Base-by-base conservation (phyloP, 2,797 vertebrate genomes). In the Danio tinwini region DNA sequence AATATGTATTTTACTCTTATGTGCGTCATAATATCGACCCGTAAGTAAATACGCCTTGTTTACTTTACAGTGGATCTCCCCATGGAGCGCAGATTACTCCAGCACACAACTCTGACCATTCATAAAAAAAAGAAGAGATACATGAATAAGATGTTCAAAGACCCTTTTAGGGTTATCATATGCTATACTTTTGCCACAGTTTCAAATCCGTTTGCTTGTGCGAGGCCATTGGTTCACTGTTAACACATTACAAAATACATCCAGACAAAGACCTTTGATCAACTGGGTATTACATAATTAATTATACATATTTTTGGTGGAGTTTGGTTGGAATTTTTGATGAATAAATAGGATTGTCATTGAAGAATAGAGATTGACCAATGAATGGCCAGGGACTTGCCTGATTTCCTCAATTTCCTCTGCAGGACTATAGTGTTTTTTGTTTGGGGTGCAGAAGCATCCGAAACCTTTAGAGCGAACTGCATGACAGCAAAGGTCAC, bases 11-110 rank as follows among this genome's bases (percentile, higher is more conserved):
- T 74, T 68, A 29, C 62, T 68, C 62, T 9, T 52, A 7, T 61
- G 75, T 74, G 75, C 69, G 74, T 82, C 81, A 82, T 45, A 55
- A 39, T 14, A 84, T 81, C 29, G 65, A 82, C 67, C 52, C 59
- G 10, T 55, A 76, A 71, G 73, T 63, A 80, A 82, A 82, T 76
- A 80, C 58, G 44, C 52, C 16, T 12, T 58, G 61, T 82, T 78
- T 82, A 59, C 47, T 74, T 74, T 74, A 21, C 44, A 70, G 50
- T 61, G 52, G 69, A 70, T 84, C 56, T 82, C 64, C 47, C 49
- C 42, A 47, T 7, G 11, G 29, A 63, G 69, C 45, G 44, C 49
- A 16, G 16, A 47, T 11, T 64, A 42, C 55, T 47, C 10, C 37
- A 62, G 14, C 39, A 13, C 11, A 65, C 42, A 53, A 21, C 19